Base-by-base conservation (phyloP, 2,797 vertebrate species). In the Calcarius lapponicus region DNA sequence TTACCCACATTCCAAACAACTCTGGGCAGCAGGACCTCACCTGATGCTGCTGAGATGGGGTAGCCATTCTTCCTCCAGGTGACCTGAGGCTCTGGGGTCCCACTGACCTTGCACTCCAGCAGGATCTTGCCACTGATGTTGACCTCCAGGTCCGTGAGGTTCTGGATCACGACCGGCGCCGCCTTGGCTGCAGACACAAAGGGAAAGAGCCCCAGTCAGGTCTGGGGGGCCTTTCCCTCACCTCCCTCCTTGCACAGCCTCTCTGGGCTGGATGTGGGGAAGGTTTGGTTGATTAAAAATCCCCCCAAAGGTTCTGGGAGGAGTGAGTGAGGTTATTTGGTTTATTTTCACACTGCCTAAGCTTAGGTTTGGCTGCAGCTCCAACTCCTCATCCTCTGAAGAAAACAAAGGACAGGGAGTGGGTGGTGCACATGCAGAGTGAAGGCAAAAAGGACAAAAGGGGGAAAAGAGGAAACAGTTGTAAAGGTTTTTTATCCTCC, bases 61-160 rank as follows among this genome's bases (percentile, higher is more conserved):
- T 97, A 89, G 4, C 98, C 97, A 5, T 99, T 98, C 97, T 99
- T 99, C 95, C 98, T 98, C 99, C 99, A 99, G 1, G 60, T 96
- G 80, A 99, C 97, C 64, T 66, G 45, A 0, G 99, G 99, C 24
- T 38, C 82, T 28, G 99, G 99, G 2, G 98, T 98, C 40, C 99
- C 99, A 1, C 73, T 83, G 28, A 98, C 99, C 11, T 84, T 96
- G 92, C 99, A 99, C 64, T 96, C 79, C 93, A 99, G 97, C 9
- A 89, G 90, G 90, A 99, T 97, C 51, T 98, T 99, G 95, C 98
- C 98, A 11, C 99, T 99, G 95, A 98, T 98, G 97, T 99, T 99
- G 62, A 99, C 98, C 31, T 98, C 97, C 95, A 98, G 97, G 91
- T 98, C 98, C 0, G 98, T 99, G 60, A 99, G 98, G 94, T 99